A percentile compares a stretch with the other conserved stretches of the same genome.
These are phyloP conservation scores for Villa cingulata DNA, from an alignment of 2,888 invertebrate species.

Conservation along the genomic window DNA sequence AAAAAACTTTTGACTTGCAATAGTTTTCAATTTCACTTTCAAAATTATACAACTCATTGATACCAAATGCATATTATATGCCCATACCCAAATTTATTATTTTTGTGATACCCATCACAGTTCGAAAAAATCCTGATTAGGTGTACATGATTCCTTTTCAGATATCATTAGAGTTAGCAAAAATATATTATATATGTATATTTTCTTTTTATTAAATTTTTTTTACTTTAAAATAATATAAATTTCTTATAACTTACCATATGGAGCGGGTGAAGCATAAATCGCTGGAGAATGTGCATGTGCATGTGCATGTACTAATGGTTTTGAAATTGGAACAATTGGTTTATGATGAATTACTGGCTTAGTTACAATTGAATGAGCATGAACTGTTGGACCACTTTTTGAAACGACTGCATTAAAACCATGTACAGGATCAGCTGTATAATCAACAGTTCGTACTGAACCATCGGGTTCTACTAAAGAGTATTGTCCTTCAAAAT, in stretches of 20 bases:
- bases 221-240: too few relatives aligned
- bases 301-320: constrained; percentile 8
- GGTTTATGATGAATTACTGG: constrained; percentile 27
- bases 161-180: too few relatives aligned
- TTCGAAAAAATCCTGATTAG: too few relatives aligned
- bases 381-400: constrained; percentile 32
- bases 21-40: too few relatives aligned
- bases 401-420: constrained; percentile 36
- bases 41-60: too few relatives aligned
- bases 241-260: constrained; percentile 24
- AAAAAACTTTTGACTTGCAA: too few relatives aligned
- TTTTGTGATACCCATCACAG: too few relatives aligned
- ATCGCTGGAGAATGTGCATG: not conserved
- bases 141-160: too few relatives aligned
- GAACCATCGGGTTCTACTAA: constrained; percentile 36
- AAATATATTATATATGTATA: too few relatives aligned
- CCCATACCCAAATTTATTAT: too few relatives aligned
- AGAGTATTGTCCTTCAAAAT: constrained; percentile 31
- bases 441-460: constrained; percentile 35
- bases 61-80: too few relatives aligned
- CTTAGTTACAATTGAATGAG: constrained; percentile 23
- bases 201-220: too few relatives aligned
- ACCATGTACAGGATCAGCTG: constrained; percentile 33
- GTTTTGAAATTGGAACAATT: constrained; percentile 26
- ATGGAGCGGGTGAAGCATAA: constrained; percentile 21